Percentiles rank a stretch among this genome's conserved stretches.
phyloP scores from a whole-genome alignment of 2,797 vertebrate species.

The Lithobates pipiens region DNA sequence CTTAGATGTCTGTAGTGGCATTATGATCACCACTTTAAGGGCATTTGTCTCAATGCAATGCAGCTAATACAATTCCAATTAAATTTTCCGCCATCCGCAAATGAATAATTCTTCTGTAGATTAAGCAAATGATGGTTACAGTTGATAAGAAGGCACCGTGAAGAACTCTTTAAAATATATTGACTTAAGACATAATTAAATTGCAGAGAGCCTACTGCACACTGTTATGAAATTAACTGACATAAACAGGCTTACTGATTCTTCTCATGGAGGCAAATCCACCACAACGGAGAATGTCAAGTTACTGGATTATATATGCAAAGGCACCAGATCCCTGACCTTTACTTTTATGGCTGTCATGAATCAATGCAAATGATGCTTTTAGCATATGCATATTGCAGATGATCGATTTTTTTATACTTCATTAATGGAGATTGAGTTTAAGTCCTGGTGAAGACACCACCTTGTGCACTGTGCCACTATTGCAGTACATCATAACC shows the following conservation, averaged over 20 bases:
- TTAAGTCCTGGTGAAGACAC: slow-evolving; percentile 28
- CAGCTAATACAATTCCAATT: no score
- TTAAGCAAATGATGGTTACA: slow-evolving; percentile 7
- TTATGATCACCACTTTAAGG: no score
- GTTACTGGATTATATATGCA: slow-evolving; percentile 52
- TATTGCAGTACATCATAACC: slow-evolving; percentile 15
- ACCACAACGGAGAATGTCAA: slow-evolving; percentile 51
- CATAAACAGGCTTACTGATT: slow-evolving; percentile 45
- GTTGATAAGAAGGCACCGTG: not conserved
- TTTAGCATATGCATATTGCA: slow-evolving; percentile 58
- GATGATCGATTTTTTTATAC: slow-evolving; percentile 58
- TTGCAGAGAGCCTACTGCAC: slow-evolving; percentile 12
- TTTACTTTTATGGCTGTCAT: slow-evolving; percentile 52
- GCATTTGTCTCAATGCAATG: no score
- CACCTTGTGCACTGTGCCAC: slow-evolving; percentile 41
- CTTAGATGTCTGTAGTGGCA: no score
- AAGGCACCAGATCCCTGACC: slow-evolving; percentile 48
- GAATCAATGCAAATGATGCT: slow-evolving; percentile 60
- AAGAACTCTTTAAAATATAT: slow-evolving; percentile 40
- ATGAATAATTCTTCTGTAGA: not conserved
- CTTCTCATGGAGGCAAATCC: slow-evolving; percentile 37
- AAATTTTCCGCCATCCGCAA: not conserved
- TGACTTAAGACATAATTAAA: slow-evolving; percentile 50
- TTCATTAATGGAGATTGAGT: slow-evolving; percentile 57
- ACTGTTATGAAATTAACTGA: slow-evolving; percentile 48